phyloP scores from a whole-genome alignment of 1,140 invertebrate species.

The Drosophila rhopaloa region DNA sequence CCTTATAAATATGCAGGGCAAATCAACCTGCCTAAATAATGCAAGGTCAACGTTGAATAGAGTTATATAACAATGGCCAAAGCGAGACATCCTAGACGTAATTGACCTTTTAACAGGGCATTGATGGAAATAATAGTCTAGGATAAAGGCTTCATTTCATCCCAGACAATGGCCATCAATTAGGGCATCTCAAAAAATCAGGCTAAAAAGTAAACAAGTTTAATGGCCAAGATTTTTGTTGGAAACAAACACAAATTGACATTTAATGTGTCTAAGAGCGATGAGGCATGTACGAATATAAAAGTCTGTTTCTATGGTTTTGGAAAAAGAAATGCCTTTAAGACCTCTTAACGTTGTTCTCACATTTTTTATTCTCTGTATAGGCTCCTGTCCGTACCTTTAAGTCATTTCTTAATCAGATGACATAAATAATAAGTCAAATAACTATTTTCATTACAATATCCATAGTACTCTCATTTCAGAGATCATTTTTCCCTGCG shows the following conservation, averaged over 20 bases:
- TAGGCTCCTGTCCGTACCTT: no score
- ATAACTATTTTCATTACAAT: no score
- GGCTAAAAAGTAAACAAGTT: constrained; percentile 21
- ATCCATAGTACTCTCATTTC: neutral
- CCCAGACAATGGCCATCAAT: constrained; percentile 36
- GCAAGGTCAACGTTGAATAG: constrained; percentile 52
- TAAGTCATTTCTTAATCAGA: no score
- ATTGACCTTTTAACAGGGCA: constrained; percentile 41
- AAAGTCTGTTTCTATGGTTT: no score
- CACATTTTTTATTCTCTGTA: no score
- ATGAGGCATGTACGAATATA: no score
- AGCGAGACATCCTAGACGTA: constrained; percentile 19
- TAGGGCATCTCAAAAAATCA: neutral
- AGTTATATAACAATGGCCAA: constrained; percentile 42
- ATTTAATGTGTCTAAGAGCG: no score
- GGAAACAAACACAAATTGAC: neutral
- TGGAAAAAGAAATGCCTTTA: no score
- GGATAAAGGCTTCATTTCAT: constrained; percentile 26
- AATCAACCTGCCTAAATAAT: constrained; percentile 53
- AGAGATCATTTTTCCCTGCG: neutral
- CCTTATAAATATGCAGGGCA: constrained; percentile 70
- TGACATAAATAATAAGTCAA: no score
- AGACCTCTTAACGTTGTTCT: no score
- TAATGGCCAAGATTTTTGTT: neutral
- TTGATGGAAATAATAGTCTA: constrained; percentile 23